Conservation (phyloP, 1,140 invertebrate genomes). For the Euura lappo region DNA sequence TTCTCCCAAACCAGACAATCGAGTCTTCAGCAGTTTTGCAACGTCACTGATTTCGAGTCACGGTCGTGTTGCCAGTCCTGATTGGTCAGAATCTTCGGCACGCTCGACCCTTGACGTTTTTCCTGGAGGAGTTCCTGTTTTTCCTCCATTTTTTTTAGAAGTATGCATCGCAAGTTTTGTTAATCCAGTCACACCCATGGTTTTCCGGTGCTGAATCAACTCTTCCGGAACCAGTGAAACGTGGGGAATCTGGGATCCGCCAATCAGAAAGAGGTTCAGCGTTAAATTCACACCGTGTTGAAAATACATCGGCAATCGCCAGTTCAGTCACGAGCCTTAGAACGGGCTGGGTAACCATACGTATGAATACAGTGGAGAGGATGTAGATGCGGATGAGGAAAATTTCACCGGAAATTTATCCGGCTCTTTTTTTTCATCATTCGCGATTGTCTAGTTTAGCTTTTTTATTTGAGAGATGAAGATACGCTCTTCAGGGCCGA, state of each 20-base stretch:
- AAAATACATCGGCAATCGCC: background rate
- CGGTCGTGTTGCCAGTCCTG: too few relatives aligned
- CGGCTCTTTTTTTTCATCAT: too few relatives aligned
- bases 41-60: too few relatives aligned
- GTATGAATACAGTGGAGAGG: background rate
- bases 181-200: background rate
- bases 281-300: background rate
- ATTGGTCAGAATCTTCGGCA: background rate
- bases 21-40: too few relatives aligned
- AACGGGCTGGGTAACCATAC: background rate
- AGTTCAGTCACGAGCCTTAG: slow-evolving; percentile 1
- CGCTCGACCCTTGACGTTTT: background rate
- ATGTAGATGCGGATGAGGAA: too few relatives aligned
- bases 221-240: background rate
- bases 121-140: background rate
- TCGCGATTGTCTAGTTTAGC: too few relatives aligned
- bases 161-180: background rate
- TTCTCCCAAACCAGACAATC: too few relatives aligned
- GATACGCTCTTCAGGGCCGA: too few relatives aligned
- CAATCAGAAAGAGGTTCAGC: background rate
- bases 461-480: too few relatives aligned
- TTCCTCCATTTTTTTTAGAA: background rate
- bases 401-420: too few relatives aligned
- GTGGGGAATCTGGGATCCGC: background rate
- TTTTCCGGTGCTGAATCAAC: background rate